Base-by-base conservation (phyloP, 2,888 invertebrate species). In the Zaprionus bogoriensis region DNA sequence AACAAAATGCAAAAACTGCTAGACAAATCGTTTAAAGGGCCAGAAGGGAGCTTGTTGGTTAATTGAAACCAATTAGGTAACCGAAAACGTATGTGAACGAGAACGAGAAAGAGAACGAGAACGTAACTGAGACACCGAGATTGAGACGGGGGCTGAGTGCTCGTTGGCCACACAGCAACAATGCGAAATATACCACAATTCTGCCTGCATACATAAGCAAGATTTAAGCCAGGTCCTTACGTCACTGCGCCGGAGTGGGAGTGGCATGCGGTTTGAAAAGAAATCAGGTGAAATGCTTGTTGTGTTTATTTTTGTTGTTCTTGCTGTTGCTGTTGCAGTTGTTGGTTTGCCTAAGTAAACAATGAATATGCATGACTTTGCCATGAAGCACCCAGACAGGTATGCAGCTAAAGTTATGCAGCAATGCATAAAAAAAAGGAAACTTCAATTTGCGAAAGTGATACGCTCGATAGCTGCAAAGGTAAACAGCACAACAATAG, bases 401-500 rank as follows among this genome's bases (percentile, higher is more conserved):
- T 60, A 27, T 20, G 36, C 27, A 22, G 23, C 41, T n/a, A n/a
- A 53, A 63, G 47, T 54, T 57, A 68, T 68, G 74, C 39, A n/a
- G 74, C 23, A 61, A 50, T 52, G 62, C 41, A 55, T 19, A 46
- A 7, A 47, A 30, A 41, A 51, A 50, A 30, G 39, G 48, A 36
- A 71, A 83, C 88, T 87, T 84, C 84, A 87, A 83, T 83, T 87
- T 83, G 51, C 63, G 77, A 87, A 87, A 83, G 87, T 87, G 87
- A 87, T 87, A 87, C 72, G 66, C 67, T 45, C 50, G 44, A 53
- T 50, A 22, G 54, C 41, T 64, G 65, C 55, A 28, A 59, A 59
- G 22, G 45, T 19, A 19, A 50, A 48, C 38, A 38, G n/a, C n/a
- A n/a, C n/a, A 67, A 59, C 22, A 38, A 19, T 3, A 30, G 30